Percentiles rank a stretch among this genome's conserved stretches.
Conservation (phyloP, 2,113 vertebrate genomes). For the Ahaetulla prasina region DNA sequence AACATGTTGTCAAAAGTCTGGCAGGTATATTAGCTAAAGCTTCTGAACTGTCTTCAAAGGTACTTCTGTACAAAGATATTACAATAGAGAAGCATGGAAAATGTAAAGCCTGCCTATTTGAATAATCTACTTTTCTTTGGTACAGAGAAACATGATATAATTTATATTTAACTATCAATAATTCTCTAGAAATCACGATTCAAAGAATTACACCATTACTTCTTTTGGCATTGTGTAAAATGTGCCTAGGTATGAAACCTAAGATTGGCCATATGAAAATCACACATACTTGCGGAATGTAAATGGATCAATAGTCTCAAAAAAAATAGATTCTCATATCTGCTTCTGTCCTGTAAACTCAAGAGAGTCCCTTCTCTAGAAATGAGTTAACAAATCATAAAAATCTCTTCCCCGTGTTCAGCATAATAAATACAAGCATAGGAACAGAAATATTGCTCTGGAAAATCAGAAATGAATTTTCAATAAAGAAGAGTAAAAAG, state of each 20-base stretch:
- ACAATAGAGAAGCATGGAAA: background rate
- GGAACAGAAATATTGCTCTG: background rate
- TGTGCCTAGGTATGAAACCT: background rate
- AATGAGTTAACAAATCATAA: background rate
- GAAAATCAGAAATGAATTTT: background rate
- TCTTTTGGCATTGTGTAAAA: constrained; percentile 31
- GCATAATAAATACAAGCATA: background rate
- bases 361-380: background rate
- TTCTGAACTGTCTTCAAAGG: background rate
- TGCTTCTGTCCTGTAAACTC: background rate
- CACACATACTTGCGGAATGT: constrained; percentile 29
- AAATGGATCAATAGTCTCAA: constrained; percentile 21
- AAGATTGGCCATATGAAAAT: constrained; percentile 29
- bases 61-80: background rate
- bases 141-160: background rate
- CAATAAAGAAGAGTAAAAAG: background rate
- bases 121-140: background rate
- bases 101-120: background rate
- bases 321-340: background rate
- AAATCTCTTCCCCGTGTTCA: background rate
- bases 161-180: background rate
- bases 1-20: background rate
- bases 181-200: background rate
- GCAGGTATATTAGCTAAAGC: background rate
- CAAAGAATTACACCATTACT: background rate